Evolutionary conservation across 2,113 vertebrate genomes (phyloP).

Genomic region (Ciconia maguari): DNA sequence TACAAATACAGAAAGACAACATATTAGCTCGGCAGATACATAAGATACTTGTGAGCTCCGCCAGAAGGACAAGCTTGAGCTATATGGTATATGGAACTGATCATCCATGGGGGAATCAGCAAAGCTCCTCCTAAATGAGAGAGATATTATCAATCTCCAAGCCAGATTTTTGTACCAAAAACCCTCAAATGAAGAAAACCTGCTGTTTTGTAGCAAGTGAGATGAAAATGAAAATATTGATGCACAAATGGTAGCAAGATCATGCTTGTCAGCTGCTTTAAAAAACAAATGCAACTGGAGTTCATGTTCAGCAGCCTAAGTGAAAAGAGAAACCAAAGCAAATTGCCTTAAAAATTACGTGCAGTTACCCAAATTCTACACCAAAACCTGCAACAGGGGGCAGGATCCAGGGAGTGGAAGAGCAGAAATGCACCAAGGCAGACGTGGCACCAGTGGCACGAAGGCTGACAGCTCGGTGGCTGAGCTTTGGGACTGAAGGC

Average conservation of each 20-base stretch:
- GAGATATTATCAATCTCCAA: slow-evolving; percentile 1
- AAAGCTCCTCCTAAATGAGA: background rate
- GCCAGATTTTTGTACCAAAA: background rate
- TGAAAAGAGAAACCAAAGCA: slow-evolving; percentile 19
- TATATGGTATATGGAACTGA: background rate
- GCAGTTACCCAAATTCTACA: background rate
- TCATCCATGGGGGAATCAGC: slow-evolving; percentile 4
- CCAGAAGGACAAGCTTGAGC: background rate
- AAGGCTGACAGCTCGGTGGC: background rate
- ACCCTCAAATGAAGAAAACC: background rate
- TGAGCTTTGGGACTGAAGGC: background rate
- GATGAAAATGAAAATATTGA: slow-evolving; percentile 48
- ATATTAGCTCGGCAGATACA: slow-evolving; percentile 36
- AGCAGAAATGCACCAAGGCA: background rate
- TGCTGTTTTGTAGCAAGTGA: background rate
- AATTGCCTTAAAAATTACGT: background rate
- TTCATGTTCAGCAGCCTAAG: slow-evolving; percentile 15
- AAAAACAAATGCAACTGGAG: slow-evolving; percentile 14
- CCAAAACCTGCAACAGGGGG: background rate
- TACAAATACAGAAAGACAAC: slow-evolving; percentile 43
- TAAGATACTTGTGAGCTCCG: background rate
- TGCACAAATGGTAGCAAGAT: slow-evolving; percentile 4
- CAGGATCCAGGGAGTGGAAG: background rate
- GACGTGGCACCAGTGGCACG: background rate
- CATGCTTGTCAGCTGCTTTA: slow-evolving; percentile 16